Percentiles rank a stretch among this genome's conserved stretches.
phyloP scores from a whole-genome alignment of 2,797 vertebrate species.

The Sebastes jordani region DNA sequence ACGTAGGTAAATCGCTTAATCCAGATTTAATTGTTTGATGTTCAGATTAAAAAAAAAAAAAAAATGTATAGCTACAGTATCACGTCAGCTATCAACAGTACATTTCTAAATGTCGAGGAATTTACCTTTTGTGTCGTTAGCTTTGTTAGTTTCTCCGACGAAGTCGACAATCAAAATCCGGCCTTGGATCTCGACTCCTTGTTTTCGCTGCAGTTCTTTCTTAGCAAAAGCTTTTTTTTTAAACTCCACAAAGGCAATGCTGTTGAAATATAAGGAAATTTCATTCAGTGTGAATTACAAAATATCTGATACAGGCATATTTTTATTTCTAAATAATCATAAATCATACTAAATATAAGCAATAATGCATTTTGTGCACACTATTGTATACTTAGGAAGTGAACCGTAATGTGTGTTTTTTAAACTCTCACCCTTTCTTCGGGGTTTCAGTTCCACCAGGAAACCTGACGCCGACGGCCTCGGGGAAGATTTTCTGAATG shows the following conservation, averaged over 20 bases:
- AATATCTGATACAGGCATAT: not conserved
- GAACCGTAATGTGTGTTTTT: not conserved
- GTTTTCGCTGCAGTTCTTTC: conserved; percentile 81
- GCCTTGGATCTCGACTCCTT: conserved; percentile 84
- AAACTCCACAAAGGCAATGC: conserved; percentile 94
- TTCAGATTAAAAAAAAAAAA: fast-evolving
- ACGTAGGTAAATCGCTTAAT: too few relatives aligned
- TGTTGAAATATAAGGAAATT: conserved; percentile 48
- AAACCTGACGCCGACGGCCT: conserved; percentile 83
- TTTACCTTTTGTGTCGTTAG: conserved; percentile 49
- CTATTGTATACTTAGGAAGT: not conserved
- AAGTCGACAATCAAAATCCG: conserved; percentile 84
- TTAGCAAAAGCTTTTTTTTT: conserved; percentile 83
- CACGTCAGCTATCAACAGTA: not conserved
- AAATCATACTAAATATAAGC: not conserved
- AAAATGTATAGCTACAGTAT: not conserved
- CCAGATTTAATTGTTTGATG: not conserved
- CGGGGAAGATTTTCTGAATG: conserved; percentile 85
- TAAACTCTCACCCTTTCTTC: conserved; percentile 83
- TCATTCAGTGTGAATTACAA: not conserved
- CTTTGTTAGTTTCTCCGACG: conserved; percentile 75
- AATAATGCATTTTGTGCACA: not conserved
- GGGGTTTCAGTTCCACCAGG: conserved; percentile 80
- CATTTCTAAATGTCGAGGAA: not conserved
- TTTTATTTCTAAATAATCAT: not conserved